phyloP scores from a whole-genome alignment of 2,888 invertebrate species.

The Phalera bucephala region DNA sequence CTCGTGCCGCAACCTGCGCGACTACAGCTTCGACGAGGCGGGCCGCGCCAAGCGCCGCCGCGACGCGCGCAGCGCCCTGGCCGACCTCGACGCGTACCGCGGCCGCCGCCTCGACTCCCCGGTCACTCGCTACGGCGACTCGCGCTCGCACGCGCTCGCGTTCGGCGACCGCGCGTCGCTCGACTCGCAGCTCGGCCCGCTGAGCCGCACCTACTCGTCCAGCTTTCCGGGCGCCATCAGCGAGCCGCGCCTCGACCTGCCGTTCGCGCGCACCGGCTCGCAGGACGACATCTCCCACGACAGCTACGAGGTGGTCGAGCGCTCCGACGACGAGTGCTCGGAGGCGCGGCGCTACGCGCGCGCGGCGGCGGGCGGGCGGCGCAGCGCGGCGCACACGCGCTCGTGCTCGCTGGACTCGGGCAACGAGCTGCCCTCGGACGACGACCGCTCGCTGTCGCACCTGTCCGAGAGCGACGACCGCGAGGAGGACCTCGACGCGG shows the following conservation, averaged over 20 bases:
- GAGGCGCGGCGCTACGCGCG: conserved; percentile 55
- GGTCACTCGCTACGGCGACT: conserved; percentile 85
- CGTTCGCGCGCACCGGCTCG: conserved; percentile 86
- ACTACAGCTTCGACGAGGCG: conserved; percentile 88
- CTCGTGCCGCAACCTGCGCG: conserved; percentile 91
- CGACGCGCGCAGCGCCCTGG: conserved; percentile 50
- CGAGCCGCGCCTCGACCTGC: conserved; percentile 86
- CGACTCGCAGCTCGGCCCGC: conserved; percentile 86
- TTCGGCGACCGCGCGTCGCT: conserved; percentile 79
- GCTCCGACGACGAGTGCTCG: conserved; percentile 85
- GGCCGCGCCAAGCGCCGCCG: conserved; percentile 85
- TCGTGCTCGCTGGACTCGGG: conserved; percentile 90
- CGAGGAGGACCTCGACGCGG: conserved; percentile 81
- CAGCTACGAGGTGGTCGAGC: conserved; percentile 93
- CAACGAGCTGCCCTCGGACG: conserved; percentile 89
- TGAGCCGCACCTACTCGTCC: conserved; percentile 90
- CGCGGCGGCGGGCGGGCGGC: conserved; percentile 51
- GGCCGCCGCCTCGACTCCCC: conserved; percentile 85
- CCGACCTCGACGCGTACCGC: conserved; percentile 60
- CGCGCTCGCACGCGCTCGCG: conserved; percentile 80
- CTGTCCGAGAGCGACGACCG: conserved; percentile 77
- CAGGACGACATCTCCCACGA: conserved; percentile 95
- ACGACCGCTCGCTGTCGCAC: conserved; percentile 84
- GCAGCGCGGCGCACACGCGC: conserved; percentile 74
- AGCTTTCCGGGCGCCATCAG: conserved; percentile 93